Conservation (phyloP, 2,113 vertebrate species). For the Sarotherodon lohbergeri region DNA sequence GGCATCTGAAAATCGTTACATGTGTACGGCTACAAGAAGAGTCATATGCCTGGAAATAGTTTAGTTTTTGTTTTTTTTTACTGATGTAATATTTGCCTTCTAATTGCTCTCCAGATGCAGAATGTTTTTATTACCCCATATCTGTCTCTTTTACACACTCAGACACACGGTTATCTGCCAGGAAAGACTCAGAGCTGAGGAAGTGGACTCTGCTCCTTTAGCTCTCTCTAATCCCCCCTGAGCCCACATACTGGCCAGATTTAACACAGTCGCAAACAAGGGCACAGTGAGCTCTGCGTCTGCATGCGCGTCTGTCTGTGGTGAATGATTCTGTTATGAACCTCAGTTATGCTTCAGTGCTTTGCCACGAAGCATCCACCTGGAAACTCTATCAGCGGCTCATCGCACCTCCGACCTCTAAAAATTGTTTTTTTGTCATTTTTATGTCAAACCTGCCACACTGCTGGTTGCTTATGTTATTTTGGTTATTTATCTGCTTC, state of each 20-base stretch:
- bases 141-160: background rate
- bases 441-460: background rate
- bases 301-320: background rate
- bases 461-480: background rate
- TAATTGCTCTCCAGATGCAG: background rate
- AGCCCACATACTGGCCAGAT: background rate
- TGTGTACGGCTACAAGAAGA: background rate
- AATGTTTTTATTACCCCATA: background rate
- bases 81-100: background rate
- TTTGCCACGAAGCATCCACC: background rate
- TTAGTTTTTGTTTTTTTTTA: background rate
- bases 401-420: background rate
- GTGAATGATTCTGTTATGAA: background rate
- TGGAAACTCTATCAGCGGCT: background rate
- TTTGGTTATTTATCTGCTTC: background rate
- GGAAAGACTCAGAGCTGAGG: background rate
- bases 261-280: slow-evolving; percentile 2
- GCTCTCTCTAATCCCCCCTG: slow-evolving; percentile 17
- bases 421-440: background rate
- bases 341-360: background rate
- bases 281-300: background rate
- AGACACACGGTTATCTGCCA: background rate
- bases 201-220: slow-evolving; percentile 18
- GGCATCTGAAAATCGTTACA: background rate
- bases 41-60: background rate